Conservation (phyloP, 1,140 invertebrate genomes). For the Mamestra configurata region DNA sequence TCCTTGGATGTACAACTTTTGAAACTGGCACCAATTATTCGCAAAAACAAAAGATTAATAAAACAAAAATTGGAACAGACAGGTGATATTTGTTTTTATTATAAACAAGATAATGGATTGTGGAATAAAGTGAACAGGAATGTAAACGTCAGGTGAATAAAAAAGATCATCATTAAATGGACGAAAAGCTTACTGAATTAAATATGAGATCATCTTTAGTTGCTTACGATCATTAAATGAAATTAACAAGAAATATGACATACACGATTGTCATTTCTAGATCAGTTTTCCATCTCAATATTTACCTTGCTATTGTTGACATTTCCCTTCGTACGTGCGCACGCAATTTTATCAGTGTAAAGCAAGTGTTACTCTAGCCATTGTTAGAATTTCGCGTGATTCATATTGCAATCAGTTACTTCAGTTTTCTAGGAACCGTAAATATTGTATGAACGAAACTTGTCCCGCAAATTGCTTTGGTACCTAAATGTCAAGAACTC, state of each 20-base stretch:
- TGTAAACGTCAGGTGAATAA: constrained; percentile 33
- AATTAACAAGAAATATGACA: neutral
- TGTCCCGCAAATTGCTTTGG: constrained; percentile 7
- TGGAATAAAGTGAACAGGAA: constrained; percentile 45
- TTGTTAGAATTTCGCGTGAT: constrained; percentile 49
- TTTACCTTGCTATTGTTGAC: neutral
- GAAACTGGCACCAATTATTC: constrained; percentile 40
- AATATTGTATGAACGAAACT: constrained; percentile 34
- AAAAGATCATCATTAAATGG: constrained; percentile 21
- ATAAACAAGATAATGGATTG: constrained; percentile 33
- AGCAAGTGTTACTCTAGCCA: constrained; percentile 10
- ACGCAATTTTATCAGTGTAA: constrained; percentile 20
- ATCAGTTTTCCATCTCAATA: neutral
- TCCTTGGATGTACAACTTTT: constrained; percentile 46
- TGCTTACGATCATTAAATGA: neutral
- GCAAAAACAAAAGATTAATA: constrained; percentile 39
- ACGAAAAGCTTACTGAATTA: constrained; percentile 16
- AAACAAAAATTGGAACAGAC: constrained; percentile 41
- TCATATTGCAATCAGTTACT: constrained; percentile 40
- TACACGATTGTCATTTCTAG: neutral
- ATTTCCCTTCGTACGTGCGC: constrained; percentile 16
- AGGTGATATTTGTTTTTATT: constrained; percentile 41
- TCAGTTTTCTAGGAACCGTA: constrained; percentile 42
- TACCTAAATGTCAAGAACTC: neutral
- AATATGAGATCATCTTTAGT: neutral